Conservation (phyloP, 2,888 invertebrate species). For the Dorcus hopei region DNA sequence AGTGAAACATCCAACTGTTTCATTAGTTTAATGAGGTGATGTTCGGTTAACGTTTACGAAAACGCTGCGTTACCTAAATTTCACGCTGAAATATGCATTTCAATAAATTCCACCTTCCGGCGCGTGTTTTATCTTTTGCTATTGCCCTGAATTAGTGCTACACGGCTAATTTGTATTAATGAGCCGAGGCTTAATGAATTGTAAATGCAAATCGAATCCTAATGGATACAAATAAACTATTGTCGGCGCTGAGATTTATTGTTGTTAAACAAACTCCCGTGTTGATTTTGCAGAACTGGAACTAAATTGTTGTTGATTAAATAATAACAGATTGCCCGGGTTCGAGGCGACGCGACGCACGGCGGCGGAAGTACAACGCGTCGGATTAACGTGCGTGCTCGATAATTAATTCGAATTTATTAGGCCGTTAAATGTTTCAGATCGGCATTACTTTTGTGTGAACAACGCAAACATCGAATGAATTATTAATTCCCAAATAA, state of each 20-base stretch:
- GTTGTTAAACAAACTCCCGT: slow-evolving; percentile 1
- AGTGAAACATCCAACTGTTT: too few species aligned
- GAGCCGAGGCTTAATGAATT: slow-evolving; percentile 1
- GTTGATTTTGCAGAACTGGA: slow-evolving; percentile 1
- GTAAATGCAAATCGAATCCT: slow-evolving; percentile 3
- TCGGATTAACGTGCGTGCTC: too few species aligned
- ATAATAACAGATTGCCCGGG: background rate
- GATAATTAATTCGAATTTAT: too few species aligned
- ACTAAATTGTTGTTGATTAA: slow-evolving; percentile 1
- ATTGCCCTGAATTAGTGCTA: background rate
- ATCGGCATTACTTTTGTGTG: too few species aligned
- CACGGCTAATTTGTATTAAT: slow-evolving; percentile 1
- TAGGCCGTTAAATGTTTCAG: too few species aligned
- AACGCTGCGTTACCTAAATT: too few species aligned
- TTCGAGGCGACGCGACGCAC: background rate
- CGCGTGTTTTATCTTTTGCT: background rate
- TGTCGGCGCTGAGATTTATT: background rate
- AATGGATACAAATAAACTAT: slow-evolving; percentile 2
- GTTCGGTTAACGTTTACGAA: too few species aligned
- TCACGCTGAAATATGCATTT: background rate
- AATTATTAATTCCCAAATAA: too few species aligned
- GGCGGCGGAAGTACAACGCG: too few species aligned
- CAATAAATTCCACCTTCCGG: slow-evolving; percentile 2
- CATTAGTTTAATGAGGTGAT: too few species aligned
- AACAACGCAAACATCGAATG: too few species aligned